These are phyloP conservation scores for Homarus gammarus DNA, from an alignment of 2,888 invertebrate genomes.

Conservation along the genomic window DNA sequence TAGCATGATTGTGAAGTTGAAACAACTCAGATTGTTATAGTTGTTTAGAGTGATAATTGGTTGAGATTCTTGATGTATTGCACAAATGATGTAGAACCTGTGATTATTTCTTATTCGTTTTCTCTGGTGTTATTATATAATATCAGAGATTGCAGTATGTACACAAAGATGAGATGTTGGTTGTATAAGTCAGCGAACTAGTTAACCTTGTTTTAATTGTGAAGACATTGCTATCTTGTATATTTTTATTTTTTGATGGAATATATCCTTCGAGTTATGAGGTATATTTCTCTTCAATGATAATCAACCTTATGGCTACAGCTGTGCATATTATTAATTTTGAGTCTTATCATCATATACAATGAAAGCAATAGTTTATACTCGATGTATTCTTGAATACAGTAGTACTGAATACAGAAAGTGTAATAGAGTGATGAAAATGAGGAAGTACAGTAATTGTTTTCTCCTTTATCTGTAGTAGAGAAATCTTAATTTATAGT, in stretches of 20 bases:
- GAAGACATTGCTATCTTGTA: conserved; percentile 21
- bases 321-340: conserved; percentile 17
- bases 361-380: neutral
- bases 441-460: neutral
- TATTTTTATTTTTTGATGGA: neutral
- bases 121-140: conserved; percentile 27
- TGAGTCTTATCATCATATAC: neutral
- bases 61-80: conserved; percentile 3
- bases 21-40: neutral
- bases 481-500: no score
- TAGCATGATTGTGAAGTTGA: neutral
- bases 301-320: conserved; percentile 6
- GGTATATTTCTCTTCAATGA: neutral
- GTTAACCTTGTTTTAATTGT: neutral
- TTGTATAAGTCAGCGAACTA: conserved; percentile 18
- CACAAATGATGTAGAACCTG: conserved; percentile 34
- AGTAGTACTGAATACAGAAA: no score
- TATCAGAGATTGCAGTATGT: neutral
- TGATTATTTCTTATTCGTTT: conserved; percentile 7
- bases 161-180: conserved; percentile 20
- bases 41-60: neutral
- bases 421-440: no score
- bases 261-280: neutral
- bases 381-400: no score
- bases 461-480: neutral